A percentile compares a stretch with the other conserved stretches of the same genome.
These are phyloP conservation scores for Nicator chloris DNA, from an alignment of 2,113 vertebrate genomes.

Conservation along the genomic window DNA sequence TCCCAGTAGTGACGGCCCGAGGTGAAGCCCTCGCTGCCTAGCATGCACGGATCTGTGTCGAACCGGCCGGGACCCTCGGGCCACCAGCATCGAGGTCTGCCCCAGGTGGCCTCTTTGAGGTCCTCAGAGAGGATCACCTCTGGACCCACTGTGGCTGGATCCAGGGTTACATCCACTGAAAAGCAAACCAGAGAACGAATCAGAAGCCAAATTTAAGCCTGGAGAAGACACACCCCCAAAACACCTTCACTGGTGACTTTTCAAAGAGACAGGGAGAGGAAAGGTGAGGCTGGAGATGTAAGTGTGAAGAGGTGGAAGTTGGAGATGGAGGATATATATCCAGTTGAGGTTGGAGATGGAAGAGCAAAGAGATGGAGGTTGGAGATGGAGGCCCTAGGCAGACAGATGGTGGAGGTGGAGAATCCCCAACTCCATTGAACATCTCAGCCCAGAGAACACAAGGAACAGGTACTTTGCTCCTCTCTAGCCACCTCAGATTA, in stretches of 20 bases:
- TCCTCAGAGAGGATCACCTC: slow-evolving; percentile 38
- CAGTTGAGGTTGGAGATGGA: background rate
- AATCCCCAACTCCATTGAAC: background rate
- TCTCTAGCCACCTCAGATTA: background rate
- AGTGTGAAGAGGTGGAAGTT: background rate
- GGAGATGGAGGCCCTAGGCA: background rate
- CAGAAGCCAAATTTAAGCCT: background rate
- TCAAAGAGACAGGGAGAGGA: background rate
- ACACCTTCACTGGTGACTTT: background rate
- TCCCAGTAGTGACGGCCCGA: slow-evolving; percentile 47
- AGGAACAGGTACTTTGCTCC: background rate
- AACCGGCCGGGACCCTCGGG: background rate
- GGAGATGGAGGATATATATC: background rate
- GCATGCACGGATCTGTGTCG: background rate
- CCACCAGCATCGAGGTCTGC: background rate
- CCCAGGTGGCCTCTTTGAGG: slow-evolving; percentile 28
- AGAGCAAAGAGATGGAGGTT: background rate
- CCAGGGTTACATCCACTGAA: slow-evolving; percentile 29
- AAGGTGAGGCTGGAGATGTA: background rate
- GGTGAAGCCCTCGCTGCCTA: slow-evolving; percentile 14
- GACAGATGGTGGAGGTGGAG: background rate
- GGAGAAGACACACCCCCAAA: fast-evolving
- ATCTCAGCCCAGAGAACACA: background rate
- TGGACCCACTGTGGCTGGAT: background rate
- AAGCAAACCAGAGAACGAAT: background rate